Percentiles rank a stretch among this genome's conserved stretches.
These are phyloP conservation scores for Synanthedon tipuliformis DNA, from an alignment of 2,888 invertebrate species.

Conservation along the genomic window DNA sequence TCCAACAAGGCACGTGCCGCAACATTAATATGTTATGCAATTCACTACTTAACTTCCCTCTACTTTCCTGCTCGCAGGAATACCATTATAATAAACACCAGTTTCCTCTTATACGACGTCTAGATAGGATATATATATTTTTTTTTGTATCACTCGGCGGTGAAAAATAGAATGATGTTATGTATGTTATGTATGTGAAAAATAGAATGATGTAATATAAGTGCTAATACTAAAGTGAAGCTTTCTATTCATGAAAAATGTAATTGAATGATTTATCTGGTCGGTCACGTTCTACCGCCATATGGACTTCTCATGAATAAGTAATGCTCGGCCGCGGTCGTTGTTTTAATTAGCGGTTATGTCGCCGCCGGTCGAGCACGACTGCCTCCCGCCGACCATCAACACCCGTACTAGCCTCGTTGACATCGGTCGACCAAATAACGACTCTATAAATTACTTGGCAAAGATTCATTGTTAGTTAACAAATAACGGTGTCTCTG, in stretches of 20 bases:
- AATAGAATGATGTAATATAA: too few species aligned
- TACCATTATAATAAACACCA: neutral
- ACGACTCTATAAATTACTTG: slow-evolving; percentile 22
- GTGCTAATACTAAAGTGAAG: neutral
- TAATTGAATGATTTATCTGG: slow-evolving; percentile 66
- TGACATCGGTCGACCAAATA: slow-evolving; percentile 11
- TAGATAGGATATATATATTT: slow-evolving; percentile 13
- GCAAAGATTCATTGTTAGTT: slow-evolving; percentile 13
- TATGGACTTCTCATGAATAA: slow-evolving; percentile 69
- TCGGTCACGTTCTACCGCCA: slow-evolving; percentile 62
- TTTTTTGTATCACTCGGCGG: slow-evolving; percentile 7
- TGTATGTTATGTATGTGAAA: too few species aligned
- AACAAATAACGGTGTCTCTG: too few species aligned
- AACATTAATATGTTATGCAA: slow-evolving; percentile 65
- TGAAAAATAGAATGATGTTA: too few species aligned
- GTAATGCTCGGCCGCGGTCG: slow-evolving; percentile 62
- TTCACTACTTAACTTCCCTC: slow-evolving; percentile 44
- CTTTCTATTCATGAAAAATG: slow-evolving; percentile 52
- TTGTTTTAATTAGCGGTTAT: slow-evolving; percentile 69
- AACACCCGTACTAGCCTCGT: slow-evolving; percentile 1
- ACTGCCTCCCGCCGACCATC: slow-evolving; percentile 30
- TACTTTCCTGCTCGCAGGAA: slow-evolving; percentile 1
- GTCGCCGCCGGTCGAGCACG: slow-evolving; percentile 52
- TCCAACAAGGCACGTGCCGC: slow-evolving; percentile 51
- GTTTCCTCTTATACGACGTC: neutral